Base-by-base conservation (phyloP, 2,888 invertebrate genomes). In the Macaria notata region DNA sequence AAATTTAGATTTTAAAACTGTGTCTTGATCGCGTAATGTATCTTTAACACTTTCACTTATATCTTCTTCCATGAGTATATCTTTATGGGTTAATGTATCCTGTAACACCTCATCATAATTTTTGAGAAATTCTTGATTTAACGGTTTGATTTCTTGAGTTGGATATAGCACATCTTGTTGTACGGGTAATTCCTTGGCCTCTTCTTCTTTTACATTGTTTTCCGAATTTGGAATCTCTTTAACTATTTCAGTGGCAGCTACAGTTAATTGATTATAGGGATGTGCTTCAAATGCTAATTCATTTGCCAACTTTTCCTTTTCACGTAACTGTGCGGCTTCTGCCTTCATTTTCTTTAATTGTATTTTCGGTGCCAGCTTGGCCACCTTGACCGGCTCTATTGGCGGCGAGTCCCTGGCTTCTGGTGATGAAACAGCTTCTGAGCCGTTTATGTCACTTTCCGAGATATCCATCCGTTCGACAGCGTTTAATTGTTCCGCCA, bases 341-440 rank as follows among this genome's bases (percentile, higher is more conserved):
- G 90, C 91, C 73, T 92, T 92, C 87, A 92, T 86, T 80, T 84
- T 91, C 66, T 92, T 92, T 0, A 92, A 73, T 69, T 91, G 90
- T 71, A 92, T 92, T 82, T 92, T 92, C 0, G 92, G 92, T 29
- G 92, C 91, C n/a, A 90, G 70, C n/a, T 87, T 84, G 47, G 92
- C 87, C 5, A 93, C 92, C 71, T 93, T 93, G 9, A 93, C 88
- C 0, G 88, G 92, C 72, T 93, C 93, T 30, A 86, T 78, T 0
- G 89, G 85, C 9, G 87, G 83, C 3, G 88, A 88, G 44, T 87
- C 84, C 64, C 88, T 76, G 7, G 84, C 78, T 71, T 87, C 89
- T 0, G 84, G 86, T 4, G 88, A 85, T 2, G 87, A 82, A 1
- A 77, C 76, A 5, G 70, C 75, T 62, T 89, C 89, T 38, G 84